Evolutionary conservation across 2,888 invertebrate species (phyloP).

Genomic region (Cephus rjabovi): DNA sequence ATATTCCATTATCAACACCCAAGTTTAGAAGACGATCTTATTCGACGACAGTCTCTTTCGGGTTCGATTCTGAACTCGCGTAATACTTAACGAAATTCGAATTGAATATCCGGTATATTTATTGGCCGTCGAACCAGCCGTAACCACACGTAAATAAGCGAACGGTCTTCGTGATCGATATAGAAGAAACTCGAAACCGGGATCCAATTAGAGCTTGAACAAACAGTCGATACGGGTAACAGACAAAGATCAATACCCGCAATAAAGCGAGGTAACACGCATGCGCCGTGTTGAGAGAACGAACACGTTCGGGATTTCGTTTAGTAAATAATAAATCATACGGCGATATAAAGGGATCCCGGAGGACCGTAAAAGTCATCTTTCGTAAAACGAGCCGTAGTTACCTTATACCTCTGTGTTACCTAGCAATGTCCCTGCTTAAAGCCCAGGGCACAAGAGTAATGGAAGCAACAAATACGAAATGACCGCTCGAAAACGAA

Average conservation of each 20-base stretch:
- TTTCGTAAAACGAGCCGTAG: neutral
- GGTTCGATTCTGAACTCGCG: neutral
- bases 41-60: neutral
- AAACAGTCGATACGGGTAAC: neutral
- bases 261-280: neutral
- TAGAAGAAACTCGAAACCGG: neutral
- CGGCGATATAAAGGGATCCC: neutral
- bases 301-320: neutral
- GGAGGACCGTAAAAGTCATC: neutral
- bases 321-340: neutral
- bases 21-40: neutral
- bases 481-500: neutral
- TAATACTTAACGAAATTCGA: neutral
- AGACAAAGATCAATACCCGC: neutral
- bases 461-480: neutral
- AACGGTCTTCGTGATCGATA: neutral
- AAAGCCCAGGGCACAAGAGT: neutral
- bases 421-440: neutral
- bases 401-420: neutral
- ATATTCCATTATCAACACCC: slow-evolving; percentile 22
- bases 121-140: neutral
- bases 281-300: neutral
- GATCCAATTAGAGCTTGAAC: neutral
- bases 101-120: neutral
- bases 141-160: neutral